These are phyloP conservation scores for Corythoichthys intestinalis DNA, from an alignment of 2,113 vertebrate species.

Conservation along the genomic window DNA sequence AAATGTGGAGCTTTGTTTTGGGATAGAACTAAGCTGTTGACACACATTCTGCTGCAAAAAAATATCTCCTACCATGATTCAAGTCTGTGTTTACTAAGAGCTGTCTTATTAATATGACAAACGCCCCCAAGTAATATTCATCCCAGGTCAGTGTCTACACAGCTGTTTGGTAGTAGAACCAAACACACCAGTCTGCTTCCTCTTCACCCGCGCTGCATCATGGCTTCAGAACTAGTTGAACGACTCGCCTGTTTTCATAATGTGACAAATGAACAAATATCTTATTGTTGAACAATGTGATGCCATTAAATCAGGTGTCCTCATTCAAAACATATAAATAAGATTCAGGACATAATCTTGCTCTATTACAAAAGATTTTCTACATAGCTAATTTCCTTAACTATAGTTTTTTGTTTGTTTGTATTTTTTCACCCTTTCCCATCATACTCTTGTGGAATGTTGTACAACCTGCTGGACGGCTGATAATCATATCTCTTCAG, in stretches of 20 bases:
- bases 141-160: slow-evolving; percentile 3
- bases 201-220: slow-evolving; percentile 8
- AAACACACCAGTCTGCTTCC: slow-evolving; percentile 27
- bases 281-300: slow-evolving; percentile 1
- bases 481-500: neutral
- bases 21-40: neutral
- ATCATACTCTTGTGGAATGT: slow-evolving; percentile 8
- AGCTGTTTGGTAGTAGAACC: neutral
- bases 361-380: neutral
- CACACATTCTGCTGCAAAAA: neutral
- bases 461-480: slow-evolving; percentile 4
- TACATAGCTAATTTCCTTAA: neutral
- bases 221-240: slow-evolving; percentile 25
- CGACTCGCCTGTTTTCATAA: slow-evolving; percentile 14
- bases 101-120: slow-evolving; percentile 10
- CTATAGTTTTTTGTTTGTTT: neutral
- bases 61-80: neutral
- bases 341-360: neutral
- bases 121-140: neutral
- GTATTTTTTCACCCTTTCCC: neutral
- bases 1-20: neutral
- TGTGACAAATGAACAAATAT: neutral
- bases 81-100: slow-evolving; percentile 7
- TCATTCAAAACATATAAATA: neutral
- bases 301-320: neutral